Evolutionary conservation across 2,797 vertebrate species (phyloP).

Genomic region (Galaxias olidus): DNA sequence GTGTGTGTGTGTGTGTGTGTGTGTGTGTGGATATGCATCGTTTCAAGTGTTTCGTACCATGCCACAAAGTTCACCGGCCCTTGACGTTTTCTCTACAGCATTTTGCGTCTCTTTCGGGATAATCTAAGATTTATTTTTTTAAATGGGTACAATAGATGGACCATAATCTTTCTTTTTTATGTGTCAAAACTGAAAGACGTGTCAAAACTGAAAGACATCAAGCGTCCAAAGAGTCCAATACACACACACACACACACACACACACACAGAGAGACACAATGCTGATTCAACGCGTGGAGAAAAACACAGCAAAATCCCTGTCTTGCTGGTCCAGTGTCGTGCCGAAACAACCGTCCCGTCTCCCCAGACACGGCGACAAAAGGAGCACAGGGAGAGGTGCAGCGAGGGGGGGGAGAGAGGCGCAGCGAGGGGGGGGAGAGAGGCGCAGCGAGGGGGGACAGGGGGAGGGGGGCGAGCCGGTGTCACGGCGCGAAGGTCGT

Average conservation of each 20-base stretch:
- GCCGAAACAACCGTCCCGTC: no score
- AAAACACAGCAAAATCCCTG: no score
- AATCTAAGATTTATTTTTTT: no score
- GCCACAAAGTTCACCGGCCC: neutral
- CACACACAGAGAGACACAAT: no score
- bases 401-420: slow-evolving; percentile 9
- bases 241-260: no score
- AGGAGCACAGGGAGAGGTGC: slow-evolving; percentile 17
- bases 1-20: neutral
- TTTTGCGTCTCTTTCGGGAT: no score
- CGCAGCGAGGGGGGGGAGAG: slow-evolving; percentile 26
- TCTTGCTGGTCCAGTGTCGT: no score
- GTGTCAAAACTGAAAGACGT: no score
- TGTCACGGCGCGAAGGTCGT: slow-evolving; percentile 90
- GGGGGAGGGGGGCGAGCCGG: slow-evolving; percentile 83
- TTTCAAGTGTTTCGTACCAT: neutral
- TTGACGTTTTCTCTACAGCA: no score
- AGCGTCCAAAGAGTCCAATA: no score
- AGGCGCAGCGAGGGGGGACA: slow-evolving; percentile 67
- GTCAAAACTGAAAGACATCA: neutral
- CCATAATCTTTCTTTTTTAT: no score
- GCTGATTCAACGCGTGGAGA: neutral
- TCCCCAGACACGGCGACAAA: neutral
- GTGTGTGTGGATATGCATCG: neutral
- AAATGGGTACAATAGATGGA: no score